phyloP scores from a whole-genome alignment of 2,113 vertebrate genomes.

The Platysteira castanea region DNA sequence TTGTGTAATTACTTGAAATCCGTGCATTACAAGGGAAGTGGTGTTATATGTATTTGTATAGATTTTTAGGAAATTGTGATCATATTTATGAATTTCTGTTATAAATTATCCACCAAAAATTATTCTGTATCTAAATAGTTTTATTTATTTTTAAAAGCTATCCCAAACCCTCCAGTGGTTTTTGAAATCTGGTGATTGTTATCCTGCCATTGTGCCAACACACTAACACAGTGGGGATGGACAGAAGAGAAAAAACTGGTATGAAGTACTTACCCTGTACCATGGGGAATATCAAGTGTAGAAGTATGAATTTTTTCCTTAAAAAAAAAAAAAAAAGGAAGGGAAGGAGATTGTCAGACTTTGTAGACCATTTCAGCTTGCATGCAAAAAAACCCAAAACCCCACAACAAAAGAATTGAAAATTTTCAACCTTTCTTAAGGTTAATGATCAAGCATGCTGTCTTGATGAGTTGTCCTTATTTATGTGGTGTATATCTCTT shows the following conservation, averaged over 20 bases:
- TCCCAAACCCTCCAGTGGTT: neutral
- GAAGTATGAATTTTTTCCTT: neutral
- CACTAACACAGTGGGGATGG: neutral
- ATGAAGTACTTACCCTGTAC: neutral
- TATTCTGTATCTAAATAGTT: constrained; percentile 26
- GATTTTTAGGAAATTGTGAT: constrained; percentile 66
- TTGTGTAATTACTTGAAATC: constrained; percentile 34
- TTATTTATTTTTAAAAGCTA: constrained; percentile 61
- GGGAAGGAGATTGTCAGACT: neutral
- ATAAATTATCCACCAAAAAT: constrained; percentile 30
- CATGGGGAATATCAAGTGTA: neutral
- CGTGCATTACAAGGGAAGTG: constrained; percentile 38
- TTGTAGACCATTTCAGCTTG: neutral
- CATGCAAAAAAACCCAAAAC: neutral
- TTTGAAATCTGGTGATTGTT: constrained; percentile 23
- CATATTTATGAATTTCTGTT: constrained; percentile 63
- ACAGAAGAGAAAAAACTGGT: neutral
- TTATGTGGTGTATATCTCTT: constrained; percentile 44
- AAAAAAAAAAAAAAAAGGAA: neutral
- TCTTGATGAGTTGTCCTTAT: constrained; percentile 32
- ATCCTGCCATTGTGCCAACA: neutral
- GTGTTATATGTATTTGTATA: constrained; percentile 44
- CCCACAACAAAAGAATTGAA: neutral
- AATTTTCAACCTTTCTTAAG: constrained; percentile 38
- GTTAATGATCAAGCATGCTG: constrained; percentile 28